Evolutionary conservation across 2,797 vertebrate species (phyloP).

Genomic region (Chaetodon trifasciatus): DNA sequence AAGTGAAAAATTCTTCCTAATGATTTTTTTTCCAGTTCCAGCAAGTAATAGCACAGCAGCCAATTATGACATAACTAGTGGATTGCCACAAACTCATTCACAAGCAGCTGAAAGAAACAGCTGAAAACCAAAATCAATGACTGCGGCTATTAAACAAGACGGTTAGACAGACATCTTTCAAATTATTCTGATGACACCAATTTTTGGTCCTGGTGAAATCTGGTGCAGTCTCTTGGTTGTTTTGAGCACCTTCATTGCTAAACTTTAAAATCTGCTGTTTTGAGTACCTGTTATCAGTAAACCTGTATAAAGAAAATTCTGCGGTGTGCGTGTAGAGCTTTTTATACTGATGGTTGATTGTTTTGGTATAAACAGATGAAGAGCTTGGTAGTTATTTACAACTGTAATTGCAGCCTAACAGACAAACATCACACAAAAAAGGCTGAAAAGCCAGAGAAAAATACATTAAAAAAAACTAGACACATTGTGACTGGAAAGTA

Average conservation of each 20-base stretch:
- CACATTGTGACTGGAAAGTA: not conserved
- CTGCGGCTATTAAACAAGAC: not conserved
- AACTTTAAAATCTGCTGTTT: constrained; percentile 6
- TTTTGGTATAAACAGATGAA: constrained; percentile 7
- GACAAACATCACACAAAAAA: constrained; percentile 21
- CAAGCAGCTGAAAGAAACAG: not conserved
- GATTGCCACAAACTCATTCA: not conserved
- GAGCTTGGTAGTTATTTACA: not conserved
- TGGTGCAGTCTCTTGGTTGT: not conserved
- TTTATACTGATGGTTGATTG: not conserved
- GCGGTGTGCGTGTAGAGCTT: not conserved
- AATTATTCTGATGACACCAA: not conserved
- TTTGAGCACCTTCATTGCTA: not conserved
- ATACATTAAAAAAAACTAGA: not conserved
- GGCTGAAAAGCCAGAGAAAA: no score
- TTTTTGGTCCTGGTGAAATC: not conserved
- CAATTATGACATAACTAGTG: not conserved
- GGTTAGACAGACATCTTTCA: not conserved
- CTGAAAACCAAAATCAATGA: not conserved
- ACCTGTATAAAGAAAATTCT: not conserved
- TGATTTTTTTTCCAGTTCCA: not conserved
- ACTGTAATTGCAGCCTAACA: constrained; percentile 13
- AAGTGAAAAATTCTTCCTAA: not conserved
- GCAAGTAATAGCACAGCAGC: not conserved
- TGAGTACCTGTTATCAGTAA: not conserved